Evolutionary conservation across 2,113 vertebrate genomes (phyloP), one percentile per base, ranked within the genome.

Genomic region (Hippoglossus stenolepis): DNA sequence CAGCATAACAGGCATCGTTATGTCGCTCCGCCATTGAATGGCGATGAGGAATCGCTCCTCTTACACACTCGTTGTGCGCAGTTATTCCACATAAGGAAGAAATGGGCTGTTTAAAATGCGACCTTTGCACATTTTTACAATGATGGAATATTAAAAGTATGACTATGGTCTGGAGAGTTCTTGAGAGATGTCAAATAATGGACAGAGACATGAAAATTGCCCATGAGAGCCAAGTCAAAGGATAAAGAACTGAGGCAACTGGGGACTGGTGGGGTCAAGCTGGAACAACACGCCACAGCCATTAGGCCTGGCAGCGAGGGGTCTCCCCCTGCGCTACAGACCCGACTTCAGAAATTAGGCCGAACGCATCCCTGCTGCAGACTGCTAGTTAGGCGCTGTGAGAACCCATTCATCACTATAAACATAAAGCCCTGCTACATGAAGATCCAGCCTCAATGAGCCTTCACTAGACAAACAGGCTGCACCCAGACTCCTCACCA

Each of bases 201-300:
- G 74, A 77, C 65, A 62, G 71, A 21, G 82, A 90, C 65, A 89
- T 75, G 85, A 89, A 87, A 91, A 91, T 86, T 88, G 88, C 72
- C 63, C 70, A 40, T 90, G 71, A 89, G 80, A 90, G 73, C 54
- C 28, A 47, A 84, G 76, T 79, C 67, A 75, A 23, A 35, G 28
- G 78, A 70, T 67, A 59, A 75, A 71, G 51, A 87, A 68, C 24
- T 28, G 64, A 66, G 51, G 73, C 66, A 81, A 35, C 68, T 70
- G 70, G 82, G 88, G 77, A 87, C 23, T 70, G 15, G 14, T 18
- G 10, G 65, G 85, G 79, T 90, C 82, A 87, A 73, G 70, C 67
- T 90, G 83, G 73, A 91, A 87, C 67, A 90, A 88, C 84, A 91
- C 56, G 70, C 66, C 14, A 14, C 4, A 38, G 84, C 82, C 43